Base-by-base conservation (phyloP, 2,113 vertebrate species). In the Drymodes brunneopygia region DNA sequence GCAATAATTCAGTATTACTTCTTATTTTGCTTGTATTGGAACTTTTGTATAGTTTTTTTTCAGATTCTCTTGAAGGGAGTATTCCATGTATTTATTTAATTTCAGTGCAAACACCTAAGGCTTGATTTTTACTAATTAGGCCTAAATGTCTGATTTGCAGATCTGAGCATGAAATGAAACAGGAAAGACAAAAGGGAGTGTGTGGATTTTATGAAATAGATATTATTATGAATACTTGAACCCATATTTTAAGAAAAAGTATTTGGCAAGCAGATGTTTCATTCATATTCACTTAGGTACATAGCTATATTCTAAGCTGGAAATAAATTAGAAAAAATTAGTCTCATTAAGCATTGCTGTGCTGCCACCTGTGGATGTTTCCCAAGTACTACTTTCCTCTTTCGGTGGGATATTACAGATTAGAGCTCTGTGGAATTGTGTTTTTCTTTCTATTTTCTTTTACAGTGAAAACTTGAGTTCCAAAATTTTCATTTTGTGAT, bases 321-420 rank as follows among this genome's bases (percentile, higher is more conserved):
- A 40, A 92, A 87, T 71, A 74, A 28, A 11, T 9, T 10, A 29
- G 11, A 40, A 71, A 56, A 67, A 56, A 38, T 4, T 0, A 22
- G 5, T 71, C 23, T 88, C 6, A 2, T 64, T 57, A 71, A 82
- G 57, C 12, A 23, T 81, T 91, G 40, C 38, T 89, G 48, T 97
- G 57, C 92, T 96, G 92, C 96, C 95, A 91, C 92, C 94, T 95
- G 85, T 90, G n/a, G 96, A 80, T 91, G 8, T 94, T 92, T 87
- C 18, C 9, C 6, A 21, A 45, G 61, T 75, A 94, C 56, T 92
- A 44, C 84, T 90, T 84, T 87, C 17, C 44, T n/a, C 2, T 72
- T 69, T 93, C 28, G 10, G 4, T 75, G 57, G 40, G 11, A 24
- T 69, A 64, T 38, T 31, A 18, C 24, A 48, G 19, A 58, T 62